Percentiles rank a stretch among this genome's conserved stretches.
phyloP scores from a whole-genome alignment of 1,140 invertebrate species.

The Cephus cinctus region DNA sequence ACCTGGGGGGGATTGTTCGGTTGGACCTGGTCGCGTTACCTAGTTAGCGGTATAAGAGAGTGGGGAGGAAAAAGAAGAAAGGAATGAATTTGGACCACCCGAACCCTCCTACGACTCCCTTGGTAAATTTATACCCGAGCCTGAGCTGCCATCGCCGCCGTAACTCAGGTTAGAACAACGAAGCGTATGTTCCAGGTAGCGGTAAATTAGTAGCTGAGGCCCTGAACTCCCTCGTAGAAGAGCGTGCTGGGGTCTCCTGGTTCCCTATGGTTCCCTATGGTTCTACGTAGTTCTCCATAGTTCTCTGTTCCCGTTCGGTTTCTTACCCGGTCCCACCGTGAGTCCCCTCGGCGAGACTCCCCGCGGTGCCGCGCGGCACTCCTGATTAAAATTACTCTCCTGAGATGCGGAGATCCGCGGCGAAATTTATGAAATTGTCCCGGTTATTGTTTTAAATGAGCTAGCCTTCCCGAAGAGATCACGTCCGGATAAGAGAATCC shows the following conservation, averaged over 20 bases:
- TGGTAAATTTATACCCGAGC: slow-evolving; percentile 31
- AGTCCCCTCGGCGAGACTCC: slow-evolving; percentile 16
- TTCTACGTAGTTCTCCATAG: neutral
- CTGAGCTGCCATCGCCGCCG: slow-evolving; percentile 31
- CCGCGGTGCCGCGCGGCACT: slow-evolving; percentile 28
- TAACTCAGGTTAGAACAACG: slow-evolving; percentile 47
- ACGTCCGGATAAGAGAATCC: slow-evolving; percentile 27
- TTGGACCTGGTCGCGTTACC: no score
- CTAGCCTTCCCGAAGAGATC: slow-evolving; percentile 29
- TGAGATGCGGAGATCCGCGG: slow-evolving; percentile 25
- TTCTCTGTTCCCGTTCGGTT: slow-evolving; percentile 23
- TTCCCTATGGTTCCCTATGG: neutral
- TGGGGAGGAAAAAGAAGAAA: slow-evolving; percentile 7
- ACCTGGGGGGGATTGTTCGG: no score
- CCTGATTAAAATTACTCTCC: slow-evolving; percentile 37
- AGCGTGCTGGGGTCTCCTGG: neutral
- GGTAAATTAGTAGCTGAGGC: slow-evolving; percentile 43
- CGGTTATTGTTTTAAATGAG: slow-evolving; percentile 32
- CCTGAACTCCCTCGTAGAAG: slow-evolving; percentile 20
- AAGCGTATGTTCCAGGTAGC: slow-evolving; percentile 45
- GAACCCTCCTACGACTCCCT: slow-evolving; percentile 16
- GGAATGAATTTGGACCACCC: slow-evolving; percentile 30
- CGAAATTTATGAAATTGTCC: slow-evolving; percentile 38
- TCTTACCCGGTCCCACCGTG: slow-evolving; percentile 10
- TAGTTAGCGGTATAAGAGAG: no score